Base-by-base conservation (phyloP, 2,888 invertebrate genomes). In the Drosophila planitibia region DNA sequence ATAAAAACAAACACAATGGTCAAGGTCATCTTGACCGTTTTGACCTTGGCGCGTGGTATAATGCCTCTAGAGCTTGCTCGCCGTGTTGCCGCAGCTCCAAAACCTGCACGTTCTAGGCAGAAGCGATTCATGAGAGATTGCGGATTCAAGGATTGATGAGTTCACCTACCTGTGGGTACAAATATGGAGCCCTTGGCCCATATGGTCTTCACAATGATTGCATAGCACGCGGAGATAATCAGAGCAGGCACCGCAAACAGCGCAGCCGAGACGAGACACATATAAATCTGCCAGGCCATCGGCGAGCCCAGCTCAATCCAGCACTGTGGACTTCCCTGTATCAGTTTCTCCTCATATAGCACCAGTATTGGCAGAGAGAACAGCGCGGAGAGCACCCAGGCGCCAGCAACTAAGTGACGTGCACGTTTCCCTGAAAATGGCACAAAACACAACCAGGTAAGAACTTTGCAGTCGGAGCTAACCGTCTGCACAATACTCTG, bases 21-120 rank as follows among this genome's bases (percentile, higher is more conserved):
- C 83, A 99, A 97, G 0, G 99, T 99, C 98, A 99, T 99, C 94
- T 99, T 98, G 75, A 99, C 97, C 22, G 98, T 98, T 94, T 99
- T 99, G 87, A 99, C 97, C 94, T 98, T 98, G 39, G 99, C 99
- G 75, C 97, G 95, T 0, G 98, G 98, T 91, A 99, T 98, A 73
- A 98, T 96, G 53, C 98, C 99, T 59, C 98, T 95, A 32, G 98
- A 98, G 92, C 98, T 98, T 1, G 97, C 97, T 55, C 98, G 94
- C 51, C 97, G 94, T 37, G 96, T 95, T 77, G 95, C 94, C 10
- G 94, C 94, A 73, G 94, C 91, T 4, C 83, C 83, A 69, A 94
- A 94, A 4, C 90, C 91, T 52, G 85, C 60, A 10, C 92, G 90
- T 66, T 92, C 92, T 91, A 59, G 51, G 47, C 67, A 35, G 49